Evolutionary conservation across 2,113 vertebrate species (phyloP).

Genomic region (Sinocyclocheilus rhinocerous): DNA sequence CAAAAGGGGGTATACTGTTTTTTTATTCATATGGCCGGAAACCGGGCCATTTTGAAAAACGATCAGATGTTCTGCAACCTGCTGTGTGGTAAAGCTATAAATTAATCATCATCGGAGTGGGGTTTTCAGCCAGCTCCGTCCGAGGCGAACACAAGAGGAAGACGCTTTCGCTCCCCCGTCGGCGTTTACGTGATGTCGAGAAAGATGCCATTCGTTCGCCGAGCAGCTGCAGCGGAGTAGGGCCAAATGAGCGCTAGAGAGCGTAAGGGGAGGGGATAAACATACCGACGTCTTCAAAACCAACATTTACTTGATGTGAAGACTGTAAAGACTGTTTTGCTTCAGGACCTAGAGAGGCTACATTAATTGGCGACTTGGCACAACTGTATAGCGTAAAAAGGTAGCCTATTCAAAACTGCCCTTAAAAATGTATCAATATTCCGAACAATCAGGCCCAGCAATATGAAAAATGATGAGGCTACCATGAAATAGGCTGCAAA

Average conservation of each 20-base stretch:
- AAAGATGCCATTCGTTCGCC: slow-evolving; percentile 29
- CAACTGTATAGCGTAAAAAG: too few species aligned
- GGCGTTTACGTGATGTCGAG: slow-evolving; percentile 25
- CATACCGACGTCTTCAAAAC: not conserved
- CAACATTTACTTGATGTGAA: too few species aligned
- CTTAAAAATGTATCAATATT: too few species aligned
- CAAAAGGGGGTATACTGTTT: not conserved
- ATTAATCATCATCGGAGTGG: slow-evolving; percentile 27
- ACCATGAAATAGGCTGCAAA: too few species aligned
- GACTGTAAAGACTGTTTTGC: too few species aligned
- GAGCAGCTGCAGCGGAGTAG: not conserved
- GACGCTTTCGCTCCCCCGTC: slow-evolving; percentile 3
- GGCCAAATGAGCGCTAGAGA: not conserved
- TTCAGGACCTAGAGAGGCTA: too few species aligned
- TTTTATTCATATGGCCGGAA: not conserved
- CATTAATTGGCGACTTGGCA: too few species aligned
- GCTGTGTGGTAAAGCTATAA: slow-evolving; percentile 24
- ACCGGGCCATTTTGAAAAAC: slow-evolving; percentile 14
- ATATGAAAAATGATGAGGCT: too few species aligned
- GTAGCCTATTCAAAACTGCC: too few species aligned
- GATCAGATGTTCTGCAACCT: not conserved
- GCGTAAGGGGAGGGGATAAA: slow-evolving; percentile 17
- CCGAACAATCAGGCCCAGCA: too few species aligned
- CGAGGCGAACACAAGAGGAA: not conserved
- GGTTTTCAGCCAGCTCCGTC: slow-evolving; percentile 7